A percentile compares a stretch with the other conserved stretches of the same genome.
phyloP scores from a whole-genome alignment of 2,113 vertebrate genomes.

The Microcebus lehilahytsara region DNA sequence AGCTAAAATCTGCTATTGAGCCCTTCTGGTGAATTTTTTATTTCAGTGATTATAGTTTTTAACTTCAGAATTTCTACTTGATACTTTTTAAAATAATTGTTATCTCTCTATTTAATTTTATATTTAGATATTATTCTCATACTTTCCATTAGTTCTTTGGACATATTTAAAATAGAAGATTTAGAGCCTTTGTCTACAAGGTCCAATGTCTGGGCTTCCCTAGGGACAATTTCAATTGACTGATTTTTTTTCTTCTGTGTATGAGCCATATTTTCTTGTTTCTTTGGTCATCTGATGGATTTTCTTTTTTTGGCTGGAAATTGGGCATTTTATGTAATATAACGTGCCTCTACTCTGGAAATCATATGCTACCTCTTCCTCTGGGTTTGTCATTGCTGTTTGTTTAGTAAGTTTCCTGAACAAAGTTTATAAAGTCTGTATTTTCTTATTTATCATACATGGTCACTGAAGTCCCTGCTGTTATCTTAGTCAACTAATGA shows the following conservation, averaged over 20 bases:
- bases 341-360: background rate
- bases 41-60: background rate
- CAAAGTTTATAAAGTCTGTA: background rate
- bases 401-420: background rate
- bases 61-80: background rate
- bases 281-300: background rate
- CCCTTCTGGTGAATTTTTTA: background rate
- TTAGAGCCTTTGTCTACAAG: background rate
- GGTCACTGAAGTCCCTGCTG: background rate
- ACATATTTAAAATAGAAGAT: background rate
- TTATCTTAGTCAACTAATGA: background rate
- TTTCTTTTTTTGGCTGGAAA: background rate
- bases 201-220: background rate
- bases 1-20: background rate
- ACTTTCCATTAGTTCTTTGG: background rate
- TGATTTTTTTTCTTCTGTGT: background rate
- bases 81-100: background rate
- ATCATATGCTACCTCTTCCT: background rate
- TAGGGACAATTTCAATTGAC: accelerated
- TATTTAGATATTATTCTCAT: background rate
- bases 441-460: accelerated
- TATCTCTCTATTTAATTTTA: background rate
- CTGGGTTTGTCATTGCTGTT: background rate
- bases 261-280: background rate
- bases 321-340: background rate